Percentiles rank a stretch among this genome's conserved stretches.
These are phyloP conservation scores for Onychorhynchus coronatus DNA, from an alignment of 2,113 vertebrate genomes.

Conservation along the genomic window DNA sequence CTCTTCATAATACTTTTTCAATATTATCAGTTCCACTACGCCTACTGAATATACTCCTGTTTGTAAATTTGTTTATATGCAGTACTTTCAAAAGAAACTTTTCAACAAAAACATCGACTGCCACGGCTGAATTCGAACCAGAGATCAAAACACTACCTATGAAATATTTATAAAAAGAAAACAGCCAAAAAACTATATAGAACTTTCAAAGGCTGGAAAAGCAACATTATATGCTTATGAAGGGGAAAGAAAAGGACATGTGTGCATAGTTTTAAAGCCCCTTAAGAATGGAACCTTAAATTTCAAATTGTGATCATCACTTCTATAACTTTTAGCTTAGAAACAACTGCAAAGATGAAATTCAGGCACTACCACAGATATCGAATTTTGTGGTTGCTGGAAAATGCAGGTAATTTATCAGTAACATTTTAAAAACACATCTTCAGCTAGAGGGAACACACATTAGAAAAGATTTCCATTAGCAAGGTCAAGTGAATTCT, in stretches of 20 bases:
- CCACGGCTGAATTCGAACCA: conserved; percentile 2
- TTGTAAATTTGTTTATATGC: neutral
- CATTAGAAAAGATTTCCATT: neutral
- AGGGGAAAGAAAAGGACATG: neutral
- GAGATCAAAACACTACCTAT: conserved; percentile 26
- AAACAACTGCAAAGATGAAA: neutral
- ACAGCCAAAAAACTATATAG: neutral
- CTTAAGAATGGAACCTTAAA: neutral
- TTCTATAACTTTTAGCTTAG: neutral
- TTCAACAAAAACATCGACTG: neutral
- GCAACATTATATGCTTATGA: neutral
- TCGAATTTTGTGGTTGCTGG: neutral
- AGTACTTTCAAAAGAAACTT: neutral
- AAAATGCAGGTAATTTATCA: neutral
- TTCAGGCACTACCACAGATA: neutral
- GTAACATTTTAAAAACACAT: neutral
- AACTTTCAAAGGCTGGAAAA: neutral
- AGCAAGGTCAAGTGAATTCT: neutral
- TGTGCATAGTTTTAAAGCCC: neutral
- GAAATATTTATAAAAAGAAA: conserved; percentile 34
- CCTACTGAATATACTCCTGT: neutral
- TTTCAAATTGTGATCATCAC: neutral
- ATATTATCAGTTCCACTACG: neutral
- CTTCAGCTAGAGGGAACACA: neutral
- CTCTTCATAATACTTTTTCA: neutral